Conservation (phyloP, 1,140 invertebrate species). For the Cydia strobilella region DNA sequence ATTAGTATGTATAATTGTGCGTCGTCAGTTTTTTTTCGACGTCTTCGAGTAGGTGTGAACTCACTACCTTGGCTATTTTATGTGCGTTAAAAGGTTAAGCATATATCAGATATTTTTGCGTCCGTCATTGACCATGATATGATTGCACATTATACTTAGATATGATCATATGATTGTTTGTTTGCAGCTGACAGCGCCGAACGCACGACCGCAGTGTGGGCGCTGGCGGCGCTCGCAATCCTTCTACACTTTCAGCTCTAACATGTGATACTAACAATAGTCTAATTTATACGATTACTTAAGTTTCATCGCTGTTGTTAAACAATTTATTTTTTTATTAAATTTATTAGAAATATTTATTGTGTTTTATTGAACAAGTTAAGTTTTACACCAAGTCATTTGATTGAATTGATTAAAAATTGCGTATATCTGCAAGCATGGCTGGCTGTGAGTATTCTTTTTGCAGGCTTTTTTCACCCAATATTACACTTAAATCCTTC, state of each 20-base stretch:
- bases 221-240: not conserved
- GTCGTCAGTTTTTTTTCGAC: no score
- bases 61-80: no score
- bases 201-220: not conserved
- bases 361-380: not conserved
- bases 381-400: no score
- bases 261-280: slow-evolving; percentile 29
- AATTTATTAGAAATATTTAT: not conserved
- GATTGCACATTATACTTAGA: no score
- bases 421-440: not conserved
- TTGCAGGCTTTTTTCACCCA: no score
- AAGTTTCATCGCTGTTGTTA: slow-evolving; percentile 9
- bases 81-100: no score
- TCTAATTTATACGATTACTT: slow-evolving; percentile 18
- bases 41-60: no score
- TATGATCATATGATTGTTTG: not conserved
- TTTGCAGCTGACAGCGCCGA: slow-evolving; percentile 1
- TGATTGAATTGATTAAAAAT: not conserved
- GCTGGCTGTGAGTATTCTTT: not conserved
- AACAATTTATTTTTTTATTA: slow-evolving; percentile 25
- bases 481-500: no score
- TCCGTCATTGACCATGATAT: no score
- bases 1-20: no score
- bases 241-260: not conserved
- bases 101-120: no score